Evolutionary conservation across 2,113 vertebrate genomes (phyloP).

Genomic region (Willisornis vidua): DNA sequence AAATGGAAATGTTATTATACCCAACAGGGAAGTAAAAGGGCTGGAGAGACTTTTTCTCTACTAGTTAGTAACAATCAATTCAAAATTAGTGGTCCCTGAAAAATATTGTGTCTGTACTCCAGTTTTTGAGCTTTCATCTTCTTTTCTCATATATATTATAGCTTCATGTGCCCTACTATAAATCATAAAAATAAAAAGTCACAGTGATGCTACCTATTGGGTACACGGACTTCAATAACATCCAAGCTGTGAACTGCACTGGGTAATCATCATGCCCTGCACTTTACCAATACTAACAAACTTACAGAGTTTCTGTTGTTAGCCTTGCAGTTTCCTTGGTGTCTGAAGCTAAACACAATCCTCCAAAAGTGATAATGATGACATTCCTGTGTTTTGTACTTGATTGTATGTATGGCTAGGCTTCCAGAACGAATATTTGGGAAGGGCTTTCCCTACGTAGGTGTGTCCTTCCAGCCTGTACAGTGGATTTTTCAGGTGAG

Average conservation of each 20-base stretch:
- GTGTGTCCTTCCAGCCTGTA: too few species aligned
- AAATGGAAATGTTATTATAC: neutral
- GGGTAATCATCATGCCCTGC: rapidly evolving
- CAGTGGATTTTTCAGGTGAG: too few species aligned
- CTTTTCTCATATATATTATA: neutral
- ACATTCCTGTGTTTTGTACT: neutral
- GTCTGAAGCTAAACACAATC: neutral
- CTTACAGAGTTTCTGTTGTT: neutral
- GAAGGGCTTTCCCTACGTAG: too few species aligned
- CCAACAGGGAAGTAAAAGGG: neutral
- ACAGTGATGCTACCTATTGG: rapidly evolving
- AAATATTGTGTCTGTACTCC: neutral
- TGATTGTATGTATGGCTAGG: too few species aligned
- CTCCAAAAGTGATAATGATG: neutral
- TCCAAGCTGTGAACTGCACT: neutral
- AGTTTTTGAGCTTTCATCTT: neutral
- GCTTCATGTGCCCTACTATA: neutral
- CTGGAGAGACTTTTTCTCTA: neutral
- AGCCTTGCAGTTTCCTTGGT: neutral
- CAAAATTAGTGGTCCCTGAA: neutral
- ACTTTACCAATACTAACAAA: neutral
- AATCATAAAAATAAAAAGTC: neutral
- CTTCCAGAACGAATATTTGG: too few species aligned
- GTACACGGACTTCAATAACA: neutral
- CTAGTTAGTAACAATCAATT: neutral